Base-by-base conservation (phyloP, 2,113 vertebrate species). In the Rhinogobius similis region DNA sequence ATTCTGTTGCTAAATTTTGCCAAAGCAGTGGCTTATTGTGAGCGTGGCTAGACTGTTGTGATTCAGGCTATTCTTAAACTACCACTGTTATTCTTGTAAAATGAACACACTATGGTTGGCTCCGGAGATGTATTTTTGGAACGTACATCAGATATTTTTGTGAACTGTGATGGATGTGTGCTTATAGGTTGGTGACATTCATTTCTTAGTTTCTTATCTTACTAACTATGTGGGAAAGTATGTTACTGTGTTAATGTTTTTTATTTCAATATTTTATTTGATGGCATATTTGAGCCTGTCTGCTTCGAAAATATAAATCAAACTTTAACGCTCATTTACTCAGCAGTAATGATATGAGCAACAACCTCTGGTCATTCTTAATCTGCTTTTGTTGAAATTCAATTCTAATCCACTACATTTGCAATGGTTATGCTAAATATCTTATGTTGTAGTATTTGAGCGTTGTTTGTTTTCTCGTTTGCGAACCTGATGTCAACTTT, bases 21-120 rank as follows among this genome's bases (percentile, higher is more conserved):
- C 20, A 29, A 53, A 64, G 24, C 13, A 2, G 13, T 20, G 53
- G 41, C 26, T 76, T 39, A 68, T 62, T 44, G n/a, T 62, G 24
- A 78, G 39, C 16, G 36, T 5, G 61, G 61, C 55, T 59, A 32
- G 24, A 58, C 16, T 59, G 56, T 59, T 36, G 32, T 32, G 56
- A 65, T 55, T 43, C 36, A 62, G 2, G 20, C 63, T 75, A 67
- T 73, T 81, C 56, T 43, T 39, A 43, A 46, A 71, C 53, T 63
- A n/a, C 18, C 10, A 27, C 26, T 77, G 38, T 66, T 82, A 39
- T 70, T 79, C 36, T 50, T 62, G n/a, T 52, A 8, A 68, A 55
- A 56, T 44, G 46, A 5, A 64, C 1, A 32, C 18, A 48, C 62
- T 81, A 39, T 76, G 56, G 59, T 79, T 70, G 56, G 70, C 50